A percentile compares a stretch with the other conserved stretches of the same genome.
Evolutionary conservation across 2,797 vertebrate genomes (phyloP).

Genomic region (Prunella strophiata): DNA sequence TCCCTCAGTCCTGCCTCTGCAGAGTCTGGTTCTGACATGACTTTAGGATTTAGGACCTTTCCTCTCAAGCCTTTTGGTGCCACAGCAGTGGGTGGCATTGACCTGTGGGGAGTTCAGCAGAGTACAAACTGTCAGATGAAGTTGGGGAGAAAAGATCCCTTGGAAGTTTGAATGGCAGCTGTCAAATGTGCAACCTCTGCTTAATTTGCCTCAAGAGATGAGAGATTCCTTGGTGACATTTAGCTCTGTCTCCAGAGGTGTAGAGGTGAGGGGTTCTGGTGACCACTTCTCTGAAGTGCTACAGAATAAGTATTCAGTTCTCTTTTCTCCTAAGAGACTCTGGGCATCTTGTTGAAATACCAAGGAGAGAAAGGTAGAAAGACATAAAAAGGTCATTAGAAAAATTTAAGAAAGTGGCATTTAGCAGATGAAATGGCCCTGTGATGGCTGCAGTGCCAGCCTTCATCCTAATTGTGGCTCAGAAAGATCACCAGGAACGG

Average conservation of each 20-base stretch:
- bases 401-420: constrained; percentile 69
- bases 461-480: not conserved
- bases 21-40: no score
- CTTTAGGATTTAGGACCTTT: not conserved
- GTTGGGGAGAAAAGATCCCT: not conserved
- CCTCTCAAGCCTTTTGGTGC: not conserved
- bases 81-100: not conserved
- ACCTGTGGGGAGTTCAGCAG: not conserved
- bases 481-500: not conserved
- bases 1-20: not conserved
- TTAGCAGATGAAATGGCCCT: constrained; percentile 40
- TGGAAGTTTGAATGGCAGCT: constrained; percentile 69
- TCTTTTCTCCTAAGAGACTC: constrained; percentile 48
- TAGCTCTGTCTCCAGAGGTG: constrained; percentile 61
- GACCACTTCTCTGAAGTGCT: constrained; percentile 66
- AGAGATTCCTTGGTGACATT: constrained; percentile 73
- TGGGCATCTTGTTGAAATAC: constrained; percentile 70
- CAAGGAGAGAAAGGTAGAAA: constrained; percentile 45
- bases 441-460: not conserved
- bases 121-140: not conserved
- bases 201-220: constrained; percentile 72
- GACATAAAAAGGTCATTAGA: constrained; percentile 70
- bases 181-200: constrained; percentile 26
- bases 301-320: constrained; percentile 53
- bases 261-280: constrained; percentile 54